Base-by-base conservation (phyloP, 2,113 vertebrate genomes). In the Mystacornis crossleyi region DNA sequence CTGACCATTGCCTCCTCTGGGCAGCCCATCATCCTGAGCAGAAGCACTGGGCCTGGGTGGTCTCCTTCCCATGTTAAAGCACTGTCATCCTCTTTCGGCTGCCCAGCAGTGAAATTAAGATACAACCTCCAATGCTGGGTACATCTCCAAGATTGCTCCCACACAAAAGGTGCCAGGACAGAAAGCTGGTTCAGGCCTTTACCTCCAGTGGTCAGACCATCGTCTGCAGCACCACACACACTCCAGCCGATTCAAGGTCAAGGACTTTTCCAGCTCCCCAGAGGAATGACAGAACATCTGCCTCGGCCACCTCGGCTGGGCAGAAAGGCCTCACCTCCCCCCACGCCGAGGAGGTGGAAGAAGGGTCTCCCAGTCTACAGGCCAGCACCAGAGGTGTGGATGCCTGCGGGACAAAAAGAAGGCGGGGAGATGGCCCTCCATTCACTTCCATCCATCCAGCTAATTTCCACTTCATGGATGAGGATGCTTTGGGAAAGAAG, bases 261-360 rank as follows among this genome's bases (percentile, higher is more conserved):
- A 40, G 43, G 12, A 18, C 18, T 58, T 58, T 23, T 7, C 28
- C 28, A 45, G 23, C 36, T 73, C 7, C 45, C 36, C 43, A 24
- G 36, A 65, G 67, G 33, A 65, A 24, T 40, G 43, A 11, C 18
- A 6, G 18, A 36, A 36, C 33, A 50, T 12, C 14, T 0, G 0
- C 9, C 21, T 57, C 8, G 50, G 51, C 36, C 33, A 3, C 18
- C 33, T 38, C 28, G 12, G 36, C 51, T 51, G 43, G 26, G 36
- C 43, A 58, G 36, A 54, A 78, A 62, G 38, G 47, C 54, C 25
- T 34, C 24, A 21, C 31, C 19, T 21, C 67, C 3, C 4, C 4
- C 53, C 40, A 36, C 0, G 5, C 54, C 42, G 18, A 47, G 42
- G 42, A 58, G 42, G 19, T 17, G 12, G 8, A 38, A 60, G 43